phyloP scores from a whole-genome alignment of 2,113 vertebrate species.

The Malurus elegans region DNA sequence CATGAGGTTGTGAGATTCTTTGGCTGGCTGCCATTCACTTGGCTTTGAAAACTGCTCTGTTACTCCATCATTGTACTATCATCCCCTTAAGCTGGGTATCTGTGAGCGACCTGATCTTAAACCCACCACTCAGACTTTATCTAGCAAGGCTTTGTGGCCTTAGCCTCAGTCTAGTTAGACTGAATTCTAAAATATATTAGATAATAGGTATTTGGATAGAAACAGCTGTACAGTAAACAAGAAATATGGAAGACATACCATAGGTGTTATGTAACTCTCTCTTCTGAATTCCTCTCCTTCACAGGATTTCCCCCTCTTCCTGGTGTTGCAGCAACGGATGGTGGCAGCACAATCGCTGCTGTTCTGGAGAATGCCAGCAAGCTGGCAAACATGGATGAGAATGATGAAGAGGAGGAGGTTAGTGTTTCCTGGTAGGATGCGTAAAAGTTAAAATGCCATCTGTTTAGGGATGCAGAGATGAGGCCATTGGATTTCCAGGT shows the following conservation, averaged over 20 bases:
- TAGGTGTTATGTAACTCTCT: background rate
- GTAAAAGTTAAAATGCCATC: background rate
- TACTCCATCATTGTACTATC: background rate
- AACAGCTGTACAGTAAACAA: background rate
- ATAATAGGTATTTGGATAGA: background rate
- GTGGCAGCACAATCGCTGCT: slow-evolving; percentile 74
- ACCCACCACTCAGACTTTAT: background rate
- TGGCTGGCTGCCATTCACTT: background rate
- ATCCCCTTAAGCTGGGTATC: background rate
- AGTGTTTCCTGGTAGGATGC: background rate
- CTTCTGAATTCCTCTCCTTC: background rate
- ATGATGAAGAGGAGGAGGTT: slow-evolving; percentile 78
- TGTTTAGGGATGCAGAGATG: background rate
- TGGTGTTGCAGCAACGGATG: slow-evolving; percentile 72
- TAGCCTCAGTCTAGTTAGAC: background rate
- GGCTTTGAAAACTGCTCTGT: background rate
- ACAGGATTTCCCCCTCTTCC: slow-evolving; percentile 94
- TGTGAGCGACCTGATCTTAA: background rate
- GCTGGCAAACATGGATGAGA: slow-evolving; percentile 73
- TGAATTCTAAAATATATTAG: background rate
- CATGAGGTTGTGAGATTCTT: background rate
- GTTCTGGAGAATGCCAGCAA: slow-evolving; percentile 83
- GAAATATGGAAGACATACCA: background rate
- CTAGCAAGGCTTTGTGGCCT: background rate
- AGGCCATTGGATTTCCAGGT: background rate